Conservation (phyloP, 2,888 invertebrate species). For the Ashinkailepas kermadecensis region DNA sequence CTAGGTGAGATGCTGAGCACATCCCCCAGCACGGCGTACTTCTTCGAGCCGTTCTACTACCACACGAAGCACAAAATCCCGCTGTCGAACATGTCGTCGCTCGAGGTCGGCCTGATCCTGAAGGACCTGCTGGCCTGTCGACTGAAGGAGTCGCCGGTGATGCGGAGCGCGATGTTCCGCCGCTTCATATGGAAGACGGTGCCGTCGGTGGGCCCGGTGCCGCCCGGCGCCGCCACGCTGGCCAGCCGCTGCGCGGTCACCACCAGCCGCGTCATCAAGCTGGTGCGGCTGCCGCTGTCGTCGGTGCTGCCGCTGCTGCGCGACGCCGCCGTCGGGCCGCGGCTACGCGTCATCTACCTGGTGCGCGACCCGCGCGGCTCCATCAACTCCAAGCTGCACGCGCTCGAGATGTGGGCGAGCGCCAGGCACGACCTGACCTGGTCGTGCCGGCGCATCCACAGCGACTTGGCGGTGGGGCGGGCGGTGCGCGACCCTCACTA, state of each 20-base stretch:
- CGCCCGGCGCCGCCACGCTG: background rate
- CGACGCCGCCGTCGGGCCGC: background rate
- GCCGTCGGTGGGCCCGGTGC: background rate
- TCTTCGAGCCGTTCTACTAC: slow-evolving; percentile 12
- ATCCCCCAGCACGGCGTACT: background rate
- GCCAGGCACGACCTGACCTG: background rate
- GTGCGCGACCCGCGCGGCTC: slow-evolving; percentile 11
- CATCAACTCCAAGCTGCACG: slow-evolving; percentile 1
- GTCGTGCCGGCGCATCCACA: background rate
- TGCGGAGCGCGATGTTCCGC: background rate
- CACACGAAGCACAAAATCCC: background rate
- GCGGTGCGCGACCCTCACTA: background rate
- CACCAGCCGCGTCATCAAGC: background rate
- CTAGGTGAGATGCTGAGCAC: slow-evolving; percentile 4
- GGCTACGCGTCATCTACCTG: background rate
- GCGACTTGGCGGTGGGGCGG: background rate
- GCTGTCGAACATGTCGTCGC: background rate
- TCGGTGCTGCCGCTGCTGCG: background rate
- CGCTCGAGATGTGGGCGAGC: background rate
- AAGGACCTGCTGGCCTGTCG: background rate
- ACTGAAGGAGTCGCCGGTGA: background rate
- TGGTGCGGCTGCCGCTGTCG: background rate
- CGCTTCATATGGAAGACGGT: background rate
- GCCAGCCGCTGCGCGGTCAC: background rate
- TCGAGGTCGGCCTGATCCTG: background rate